Base-by-base conservation (phyloP, 2,888 invertebrate genomes). In the Hypercompe scribonia region DNA sequence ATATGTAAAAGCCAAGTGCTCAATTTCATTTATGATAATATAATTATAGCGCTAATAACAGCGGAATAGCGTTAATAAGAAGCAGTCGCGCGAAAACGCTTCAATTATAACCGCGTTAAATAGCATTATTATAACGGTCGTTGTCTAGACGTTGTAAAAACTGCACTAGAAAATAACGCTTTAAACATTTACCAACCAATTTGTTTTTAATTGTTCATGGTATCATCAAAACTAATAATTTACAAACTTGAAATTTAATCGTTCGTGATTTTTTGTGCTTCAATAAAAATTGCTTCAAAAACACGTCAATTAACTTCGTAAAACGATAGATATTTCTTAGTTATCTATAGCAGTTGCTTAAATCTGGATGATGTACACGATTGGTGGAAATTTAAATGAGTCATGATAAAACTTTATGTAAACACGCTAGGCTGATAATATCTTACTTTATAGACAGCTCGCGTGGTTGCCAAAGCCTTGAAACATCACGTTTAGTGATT, bases 101-200 rank as follows among this genome's bases (percentile, higher is more conserved):
- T 31, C 18, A 61, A 58, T 58, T 31, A 31, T 31, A 36, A 28
- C 65, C 74, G 74, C 66, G 72, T 75, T 75, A 76, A 78, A 77
- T 73, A 82, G 65, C 61, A 79, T 79, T 39, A 81, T 65, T 71
- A 75, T 82, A 82, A 78, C 78, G 73, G 82, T 36, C 28, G 36
- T 7, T 2, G 78, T 76, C 81, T 82, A 82, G 82, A 82, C 82
- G 34, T 18, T 58, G 34, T 72, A 78, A 79, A 79, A 81, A 81
- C 66, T 80, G 73, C 71, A 73, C 65, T 72, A 71, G 69, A 68
- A 71, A 76, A 68, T 33, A 65, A 72, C 7, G 31, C 54, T 10
- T 42, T 54, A 39, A 42, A 42, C 7, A 13, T 18, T 42, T 13
- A 28, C 18, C 7, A 61, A 31, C 31, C 61, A 61, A 61, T 61